Evolutionary conservation across 1,140 invertebrate genomes (phyloP), one percentile per base, ranked within the genome.

Genomic region (Leptopilina boulardi): DNA sequence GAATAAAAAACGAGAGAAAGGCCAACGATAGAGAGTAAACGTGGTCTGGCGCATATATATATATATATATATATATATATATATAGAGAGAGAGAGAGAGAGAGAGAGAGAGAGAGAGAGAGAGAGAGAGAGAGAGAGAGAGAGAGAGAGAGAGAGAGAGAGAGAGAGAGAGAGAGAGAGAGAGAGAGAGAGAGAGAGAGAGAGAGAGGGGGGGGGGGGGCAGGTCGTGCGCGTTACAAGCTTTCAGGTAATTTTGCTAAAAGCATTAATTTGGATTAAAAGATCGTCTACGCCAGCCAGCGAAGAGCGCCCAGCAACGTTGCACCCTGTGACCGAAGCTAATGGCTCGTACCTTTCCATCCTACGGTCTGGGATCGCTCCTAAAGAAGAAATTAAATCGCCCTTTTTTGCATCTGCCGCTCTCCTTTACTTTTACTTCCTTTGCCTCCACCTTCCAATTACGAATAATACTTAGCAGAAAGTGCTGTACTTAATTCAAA

Each of bases 251-350:
- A 89, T 89, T 88, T 87, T 83, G 85, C 83, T 87, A 86, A 88
- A 86, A 88, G 87, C 87, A 89, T 88, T 89, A 89, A 87, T 89
- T 89, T 86, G 83, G 87, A 89, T 89, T 88, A 87, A 88, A 89
- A 88, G 87, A 87, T 89, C 83, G 84, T 85, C 83, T 77, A 51
- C 47, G 47, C 47, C 47, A 51, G 77, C 77, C 77, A 77, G 77
- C 59, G 75, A 84, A 83, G 80, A 85, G 77, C 75, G 76, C 76
- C 77, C 77, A 79, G 84, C 83, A 80, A 83, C 79, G 82, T 80
- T 82, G 85, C 80, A 59, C 47, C 47, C 77, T 80, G 72, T 78
- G 81, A 76, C 73, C 82, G 77, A 80, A 84, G 79, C 83, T 87
- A 88, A 88, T 88, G 86, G 84, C 80, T 84, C 84, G 85, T 88